Base-by-base conservation (phyloP, 2,888 invertebrate species). In the Agonopterix subpropinquella region DNA sequence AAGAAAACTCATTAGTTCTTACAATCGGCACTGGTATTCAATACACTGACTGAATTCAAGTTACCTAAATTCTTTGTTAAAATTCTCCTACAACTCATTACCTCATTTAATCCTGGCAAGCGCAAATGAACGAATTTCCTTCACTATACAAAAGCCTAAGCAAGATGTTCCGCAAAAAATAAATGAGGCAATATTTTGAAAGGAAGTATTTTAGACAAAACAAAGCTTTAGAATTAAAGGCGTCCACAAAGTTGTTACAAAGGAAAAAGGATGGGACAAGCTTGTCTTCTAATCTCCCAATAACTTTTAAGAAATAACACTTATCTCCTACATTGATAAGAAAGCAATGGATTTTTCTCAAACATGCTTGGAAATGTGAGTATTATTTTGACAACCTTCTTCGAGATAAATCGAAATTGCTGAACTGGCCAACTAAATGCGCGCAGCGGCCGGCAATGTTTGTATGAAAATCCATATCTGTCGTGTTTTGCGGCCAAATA, bases 301-400 rank as follows among this genome's bases (percentile, higher is more conserved):
- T 61, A 76, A 77, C 64, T 80, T 81, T 67, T 60, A 57, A 62
- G 62, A 62, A 70, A 72, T 72, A 76, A 77, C 76, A 81, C 76
- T 80, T 80, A 78, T 77, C 76, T 73, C 65, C 72, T 73, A 59
- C 67, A 77, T 77, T 77, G 74, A 80, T 79, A 71, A 67, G 65
- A 65, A 71, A 58, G 60, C 51, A 57, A 63, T 59, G 61, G 54
- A 53, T 54, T 48, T 3, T 15, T 15, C 3, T 3, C 3, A 2
- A 15, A 15, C 3, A 15, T n/a, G n/a, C n/a, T n/a, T n/a, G n/a
- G n/a, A n/a, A n/a, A n/a, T n/a, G n/a, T n/a, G n/a, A n/a, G n/a
- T n/a, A n/a, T n/a, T n/a, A n/a, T n/a, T 15, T 1, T 3, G 1
- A 3, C 1, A 1, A 15, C 15, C 3, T 15, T 15, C 3, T 15